Conservation (phyloP, 2,888 invertebrate species). For the Apotomis capreana region DNA sequence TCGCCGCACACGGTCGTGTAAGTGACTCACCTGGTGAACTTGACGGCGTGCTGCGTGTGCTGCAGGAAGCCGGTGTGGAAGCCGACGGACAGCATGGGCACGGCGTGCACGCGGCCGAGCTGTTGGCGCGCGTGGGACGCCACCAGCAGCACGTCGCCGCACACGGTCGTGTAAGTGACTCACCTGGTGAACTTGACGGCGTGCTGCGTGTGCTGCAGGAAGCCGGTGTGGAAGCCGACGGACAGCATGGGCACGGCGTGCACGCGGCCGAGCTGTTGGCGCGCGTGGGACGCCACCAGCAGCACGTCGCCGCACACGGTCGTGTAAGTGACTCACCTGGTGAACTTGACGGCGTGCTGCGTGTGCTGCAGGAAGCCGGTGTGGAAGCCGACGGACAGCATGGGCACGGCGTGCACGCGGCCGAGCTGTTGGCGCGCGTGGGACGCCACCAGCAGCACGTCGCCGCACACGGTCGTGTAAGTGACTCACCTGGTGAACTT, state of each 20-base stretch:
- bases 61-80: slow-evolving; percentile 95
- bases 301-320: slow-evolving; percentile 94
- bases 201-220: slow-evolving; percentile 88
- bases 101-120: slow-evolving; percentile 90
- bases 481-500: slow-evolving; percentile 84
- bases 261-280: slow-evolving; percentile 92
- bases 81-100: slow-evolving; percentile 94
- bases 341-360: slow-evolving; percentile 89
- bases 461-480: slow-evolving; percentile 90
- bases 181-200: slow-evolving; percentile 88
- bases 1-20: slow-evolving; percentile 92
- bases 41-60: slow-evolving; percentile 88
- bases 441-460: slow-evolving; percentile 91
- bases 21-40: slow-evolving; percentile 83
- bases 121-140: slow-evolving; percentile 95
- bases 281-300: slow-evolving; percentile 91
- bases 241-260: slow-evolving; percentile 94
- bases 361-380: slow-evolving; percentile 92
- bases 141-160: slow-evolving; percentile 92
- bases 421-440: slow-evolving; percentile 95
- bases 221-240: slow-evolving; percentile 95
- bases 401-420: slow-evolving; percentile 91
- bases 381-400: slow-evolving; percentile 94
- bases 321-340: slow-evolving; percentile 81
- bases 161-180: slow-evolving; percentile 85